Evolutionary conservation across 2,888 invertebrate species (phyloP), one percentile per base, ranked within the genome.

Genomic region (Plemyria rubiginata): DNA sequence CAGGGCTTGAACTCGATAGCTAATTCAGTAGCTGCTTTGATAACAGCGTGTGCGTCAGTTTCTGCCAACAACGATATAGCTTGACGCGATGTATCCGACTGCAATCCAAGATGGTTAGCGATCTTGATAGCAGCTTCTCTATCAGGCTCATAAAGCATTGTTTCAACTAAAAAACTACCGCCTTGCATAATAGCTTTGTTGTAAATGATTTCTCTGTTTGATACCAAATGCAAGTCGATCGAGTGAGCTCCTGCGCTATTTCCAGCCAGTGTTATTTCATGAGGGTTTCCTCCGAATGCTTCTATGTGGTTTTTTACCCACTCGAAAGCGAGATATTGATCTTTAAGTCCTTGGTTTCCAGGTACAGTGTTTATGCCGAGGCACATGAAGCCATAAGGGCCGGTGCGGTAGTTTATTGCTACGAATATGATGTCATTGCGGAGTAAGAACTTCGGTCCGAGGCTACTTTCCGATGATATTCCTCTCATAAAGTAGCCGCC

Each of bases 371-470:
- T 76, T n/a, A 66, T 76, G 50, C 80, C 78, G 0, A 87, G 73
- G 49, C 86, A 86, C 83, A 87, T 84, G 56, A 87, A 87, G 9
- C 87, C 87, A 52, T 84, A 87, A 0, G 83, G 75, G n/a, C 84
- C 85, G 0, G 81, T 52, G 6, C 87, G 75, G 56, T 88, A 85
- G 54, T 81, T 85, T 0, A 87, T 32, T 2, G 80, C 78, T 0
- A 87, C 81, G 2, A 87, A 48, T 28, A 87, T 79, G 16, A 88
- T 75, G 16, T 84, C 78, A 70, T 86, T 81, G 56, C 73, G 77
- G 8, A 87, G 76, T 9, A 87, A 63, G 54, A 73, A 84, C 52
- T 68, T 78, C 5, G 87, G 83, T 0, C 81, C 82, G 52, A 67
- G 78, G 0, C 72, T 0, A 2, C 63, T 60, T 68, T 74, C 79